phyloP scores from a whole-genome alignment of 2,113 vertebrate genomes.

The Chlorodrepanis virens region DNA sequence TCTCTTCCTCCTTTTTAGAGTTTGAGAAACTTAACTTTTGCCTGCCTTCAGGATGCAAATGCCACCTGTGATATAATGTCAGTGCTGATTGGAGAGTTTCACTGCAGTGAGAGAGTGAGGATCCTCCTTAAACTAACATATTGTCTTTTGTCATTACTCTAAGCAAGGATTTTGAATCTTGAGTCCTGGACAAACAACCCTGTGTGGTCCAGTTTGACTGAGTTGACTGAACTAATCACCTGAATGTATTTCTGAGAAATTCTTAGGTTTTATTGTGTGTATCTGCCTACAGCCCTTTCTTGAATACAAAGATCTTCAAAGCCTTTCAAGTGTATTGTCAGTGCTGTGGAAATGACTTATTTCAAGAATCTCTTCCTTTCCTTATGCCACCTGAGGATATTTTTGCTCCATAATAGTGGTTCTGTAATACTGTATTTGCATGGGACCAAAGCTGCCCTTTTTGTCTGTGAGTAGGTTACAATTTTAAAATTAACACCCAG shows the following conservation, averaged over 20 bases:
- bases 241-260: not conserved
- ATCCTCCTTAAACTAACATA: not conserved
- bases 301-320: not conserved
- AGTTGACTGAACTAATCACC: constrained; percentile 12
- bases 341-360: not conserved
- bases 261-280: not conserved
- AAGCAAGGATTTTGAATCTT: constrained; percentile 4
- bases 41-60: not conserved
- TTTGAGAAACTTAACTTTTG: not conserved
- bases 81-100: not conserved
- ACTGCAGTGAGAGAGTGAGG: not conserved
- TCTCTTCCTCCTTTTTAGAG: not conserved
- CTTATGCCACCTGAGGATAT: not conserved
- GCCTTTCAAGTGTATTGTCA: not conserved
- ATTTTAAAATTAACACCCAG: not conserved
- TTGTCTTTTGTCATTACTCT: constrained; percentile 6
- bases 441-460: not conserved
- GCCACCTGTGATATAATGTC: not conserved
- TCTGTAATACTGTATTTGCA: not conserved
- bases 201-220: constrained; percentile 24
- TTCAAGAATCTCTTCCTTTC: not conserved
- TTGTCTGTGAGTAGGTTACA: not conserved
- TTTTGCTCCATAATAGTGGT: not conserved
- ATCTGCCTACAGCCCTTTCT: not conserved
- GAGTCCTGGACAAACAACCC: not conserved